Evolutionary conservation across 2,113 vertebrate species (phyloP), one percentile per base, ranked within the genome.

Genomic region (Lophochroa leadbeateri): DNA sequence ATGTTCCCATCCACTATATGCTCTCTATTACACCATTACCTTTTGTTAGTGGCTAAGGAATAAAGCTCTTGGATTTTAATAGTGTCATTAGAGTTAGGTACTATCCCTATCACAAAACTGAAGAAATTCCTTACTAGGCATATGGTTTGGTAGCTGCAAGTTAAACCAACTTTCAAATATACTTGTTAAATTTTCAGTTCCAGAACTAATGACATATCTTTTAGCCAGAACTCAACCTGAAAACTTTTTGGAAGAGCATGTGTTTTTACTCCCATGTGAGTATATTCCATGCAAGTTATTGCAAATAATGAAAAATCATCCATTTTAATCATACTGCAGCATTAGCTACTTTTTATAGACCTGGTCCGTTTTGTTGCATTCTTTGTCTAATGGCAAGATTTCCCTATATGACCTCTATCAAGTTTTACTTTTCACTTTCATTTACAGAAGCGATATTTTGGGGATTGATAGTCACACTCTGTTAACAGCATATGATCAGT

Each of bases 11-110:
- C 10, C 21, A 69, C 68, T 78, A 18, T 15, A 50, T 28, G 29
- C 9, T 81, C 57, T 86, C 43, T 29, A 57, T 5, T 75, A 44
- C 69, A 91, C 24, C 72, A 82, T 82, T 93, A 90, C 52, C 57
- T 93, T 92, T 92, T 75, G 90, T 84, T 75, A 92, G 52, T 9
- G 28, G 50, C 25, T 81, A 86, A 82, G 65, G 50, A 94, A 92
- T 60, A 96, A 84, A 86, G 60, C 47, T 69, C 64, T 47, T 84
- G 43, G 72, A 79, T 83, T 91, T 88, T 86, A 78, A 64, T 19
- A 12, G 61, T 65, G 52, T 91, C 72, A 64, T 93, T 35, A 92
- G 50, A 85, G 9, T 47, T 63, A 57, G 4, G 9, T 50, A 55
- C 50, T 6, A 74, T 76, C 10, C 16, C 43, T 31, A 82, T 2